phyloP scores from a whole-genome alignment of 2,888 invertebrate genomes.

The Peribatodes rhomboidaria region DNA sequence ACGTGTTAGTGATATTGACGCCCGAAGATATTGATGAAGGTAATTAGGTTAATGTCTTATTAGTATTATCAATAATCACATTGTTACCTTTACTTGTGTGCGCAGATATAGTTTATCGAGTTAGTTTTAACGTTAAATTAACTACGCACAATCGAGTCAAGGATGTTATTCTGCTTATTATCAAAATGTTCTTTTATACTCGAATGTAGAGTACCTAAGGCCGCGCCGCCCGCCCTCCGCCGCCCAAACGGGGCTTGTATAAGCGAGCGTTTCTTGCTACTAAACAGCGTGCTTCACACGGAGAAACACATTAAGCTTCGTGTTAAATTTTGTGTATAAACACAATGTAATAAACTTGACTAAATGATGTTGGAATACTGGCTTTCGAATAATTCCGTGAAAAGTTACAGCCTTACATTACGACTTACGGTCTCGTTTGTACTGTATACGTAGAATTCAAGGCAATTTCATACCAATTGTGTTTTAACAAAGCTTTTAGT shows the following conservation, averaged over 20 bases:
- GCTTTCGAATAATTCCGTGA: slow-evolving; percentile 27
- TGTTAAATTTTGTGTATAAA: slow-evolving; percentile 42
- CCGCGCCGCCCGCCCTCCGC: slow-evolving; percentile 39
- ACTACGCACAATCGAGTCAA: slow-evolving; percentile 64
- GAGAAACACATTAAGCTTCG: slow-evolving; percentile 43
- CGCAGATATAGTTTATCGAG: not conserved
- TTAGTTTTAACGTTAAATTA: slow-evolving; percentile 44
- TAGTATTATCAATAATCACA: slow-evolving; percentile 12
- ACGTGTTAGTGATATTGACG: slow-evolving; percentile 30
- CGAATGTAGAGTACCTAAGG: slow-evolving; percentile 47
- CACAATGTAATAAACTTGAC: slow-evolving; percentile 42
- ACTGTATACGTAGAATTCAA: slow-evolving; percentile 17
- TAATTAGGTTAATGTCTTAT: slow-evolving; percentile 22
- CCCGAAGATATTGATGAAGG: slow-evolving; percentile 22
- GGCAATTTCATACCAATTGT: slow-evolving; percentile 16
- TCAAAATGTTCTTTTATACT: slow-evolving; percentile 66
- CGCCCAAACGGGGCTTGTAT: slow-evolving; percentile 46
- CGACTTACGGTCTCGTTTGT: slow-evolving; percentile 24
- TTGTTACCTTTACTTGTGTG: not conserved
- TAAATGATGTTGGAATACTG: slow-evolving; percentile 36
- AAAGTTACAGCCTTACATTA: slow-evolving; percentile 29
- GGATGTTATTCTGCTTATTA: slow-evolving; percentile 65
- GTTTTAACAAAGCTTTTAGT: slow-evolving; percentile 10
- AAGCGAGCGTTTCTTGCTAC: slow-evolving; percentile 53
- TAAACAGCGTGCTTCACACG: slow-evolving; percentile 46